Base-by-base conservation (phyloP, 2,797 vertebrate species). In the Ibycter americanus region DNA sequence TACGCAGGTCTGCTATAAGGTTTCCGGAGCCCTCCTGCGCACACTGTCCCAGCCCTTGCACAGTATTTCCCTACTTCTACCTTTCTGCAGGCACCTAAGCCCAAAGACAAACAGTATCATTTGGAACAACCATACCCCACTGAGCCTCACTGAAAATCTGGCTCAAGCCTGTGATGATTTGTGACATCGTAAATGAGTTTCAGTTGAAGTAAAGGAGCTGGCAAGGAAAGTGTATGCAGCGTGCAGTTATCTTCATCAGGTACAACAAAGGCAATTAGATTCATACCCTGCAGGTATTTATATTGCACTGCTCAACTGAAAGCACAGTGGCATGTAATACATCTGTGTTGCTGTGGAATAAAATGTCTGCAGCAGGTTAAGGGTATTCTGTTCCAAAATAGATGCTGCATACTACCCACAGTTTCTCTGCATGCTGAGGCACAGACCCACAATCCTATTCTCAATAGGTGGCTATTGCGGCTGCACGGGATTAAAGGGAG, bases 241-340 rank as follows among this genome's bases (percentile, higher is more conserved):
- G 2, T 55, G 58, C 72, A 70, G 91, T 91, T 87, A 92, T 92
- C 96, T 93, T 83, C 93, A 73, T 88, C 92, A 93, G 79, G 58
- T 84, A 73, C 87, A 92, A 84, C 83, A 89, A 88, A 96, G 70
- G 89, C 96, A 93, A 94, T 93, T 92, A 93, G 67, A 76, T 55
- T 73, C n/a, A 9, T 67, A 65, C 84, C 96, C 95, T 90, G 92
- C 87, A 90, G 97, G 82, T 96, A 86, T 94, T 97, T 94, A 62
- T 91, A 91, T 93, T 91, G 94, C 82, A 61, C 56, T 51, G 89
- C 94, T 94, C 66, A 51, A 52, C 49, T 68, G 77, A 73, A 89
- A 92, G 95, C 96, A 59, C 62, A 46, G 76, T 44, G 80, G 66
- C 91, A 89, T 9, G 12, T 58, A 71, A 76, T 90, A 47, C 52